A percentile compares a stretch with the other conserved stretches of the same genome.
These are phyloP conservation scores for Lasioglossum villosulum DNA, from an alignment of 2,888 invertebrate species.

Conservation along the genomic window DNA sequence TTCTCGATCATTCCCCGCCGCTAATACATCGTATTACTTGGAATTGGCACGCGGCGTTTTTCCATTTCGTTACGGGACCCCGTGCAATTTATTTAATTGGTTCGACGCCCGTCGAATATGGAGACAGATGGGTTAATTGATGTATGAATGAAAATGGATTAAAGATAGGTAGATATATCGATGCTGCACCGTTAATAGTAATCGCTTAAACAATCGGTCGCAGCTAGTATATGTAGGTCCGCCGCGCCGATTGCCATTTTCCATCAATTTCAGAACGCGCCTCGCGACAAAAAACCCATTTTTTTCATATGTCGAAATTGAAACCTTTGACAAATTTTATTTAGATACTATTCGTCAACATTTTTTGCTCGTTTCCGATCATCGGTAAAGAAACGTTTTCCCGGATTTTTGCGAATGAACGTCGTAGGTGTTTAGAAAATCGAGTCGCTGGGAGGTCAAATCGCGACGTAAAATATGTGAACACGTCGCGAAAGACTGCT, in stretches of 20 bases:
- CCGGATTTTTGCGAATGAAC: background rate
- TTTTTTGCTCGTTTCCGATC: too few relatives aligned
- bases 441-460: background rate
- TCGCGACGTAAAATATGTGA: background rate
- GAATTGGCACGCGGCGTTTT: conserved; percentile 47
- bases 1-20: conserved; percentile 28
- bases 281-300: background rate
- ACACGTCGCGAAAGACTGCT: background rate
- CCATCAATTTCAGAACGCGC: background rate
- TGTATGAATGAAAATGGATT: conserved; percentile 52
- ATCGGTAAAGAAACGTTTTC: background rate
- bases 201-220: conserved; percentile 46
- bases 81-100: conserved; percentile 59
- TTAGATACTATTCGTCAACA: background rate
- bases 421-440: background rate
- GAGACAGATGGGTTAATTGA: conserved; percentile 48
- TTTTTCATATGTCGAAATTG: background rate
- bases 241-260: conserved; percentile 8
- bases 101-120: conserved; percentile 30
- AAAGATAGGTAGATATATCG: conserved; percentile 53
- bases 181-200: conserved; percentile 38
- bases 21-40: conserved; percentile 35
- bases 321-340: background rate
- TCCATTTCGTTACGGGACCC: conserved; percentile 45
- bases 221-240: background rate